Base-by-base conservation (phyloP, 1,140 invertebrate species). In the Brachionus koreanus region DNA sequence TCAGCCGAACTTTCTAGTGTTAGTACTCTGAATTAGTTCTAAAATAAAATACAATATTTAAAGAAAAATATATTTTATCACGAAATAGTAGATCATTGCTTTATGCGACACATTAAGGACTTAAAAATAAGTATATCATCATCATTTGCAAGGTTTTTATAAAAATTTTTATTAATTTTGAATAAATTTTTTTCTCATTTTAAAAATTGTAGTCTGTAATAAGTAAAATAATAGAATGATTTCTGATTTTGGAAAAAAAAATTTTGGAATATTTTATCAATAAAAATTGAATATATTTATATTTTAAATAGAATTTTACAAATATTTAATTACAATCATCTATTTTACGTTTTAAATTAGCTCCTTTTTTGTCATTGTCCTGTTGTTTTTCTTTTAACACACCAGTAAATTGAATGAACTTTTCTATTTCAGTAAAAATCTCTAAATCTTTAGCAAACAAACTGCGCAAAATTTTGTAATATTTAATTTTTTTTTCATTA, bases 401-500 rank as follows among this genome's bases (percentile, higher is more conserved):
- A 74, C 69, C 69, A 9, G 69, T 74, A 43, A 79, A 79, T 43
- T 79, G 76, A 61, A 79, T 79, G 25, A 79, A 79, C 13, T 65
- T 57, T 79, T 79, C 76, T 12, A 79, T 79, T 43, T 79, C 76
- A 4, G 29, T 16, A 43, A 79, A 79, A 79, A 79, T 61, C 7
- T 79, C 76, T 39, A 79, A 65, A 43, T 79, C 33, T 37, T 39
- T 61, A 5, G 29, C 23, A n/a, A 79, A 79, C 10, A 79, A 79
- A 16, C 49, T 79, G 6, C 76, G 49, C 23, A 79, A 65, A 19
- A 79, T 65, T 65, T 79, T 79, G 23, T 79, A 79, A 42, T 79
- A 79, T 79, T 79, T 79, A 33, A 79, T 61, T 65, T 79, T 79
- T 52, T 79, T 79, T 13, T 79, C 76, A 61, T 61, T 57, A n/a